These are phyloP conservation scores for Cyphomyrmex costatus DNA, from an alignment of 1,140 invertebrate species.

Conservation along the genomic window DNA sequence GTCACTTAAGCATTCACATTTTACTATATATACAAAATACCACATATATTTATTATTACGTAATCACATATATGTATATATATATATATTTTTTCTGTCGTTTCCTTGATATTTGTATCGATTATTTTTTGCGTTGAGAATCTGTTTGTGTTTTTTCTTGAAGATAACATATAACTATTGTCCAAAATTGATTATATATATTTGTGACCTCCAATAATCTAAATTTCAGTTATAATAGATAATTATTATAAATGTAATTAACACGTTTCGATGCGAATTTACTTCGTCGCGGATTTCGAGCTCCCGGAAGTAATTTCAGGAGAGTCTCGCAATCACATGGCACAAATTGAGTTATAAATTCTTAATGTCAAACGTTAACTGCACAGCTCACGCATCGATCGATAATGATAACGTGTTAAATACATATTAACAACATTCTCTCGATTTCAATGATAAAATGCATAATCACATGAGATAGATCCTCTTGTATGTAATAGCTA, in stretches of 20 bases:
- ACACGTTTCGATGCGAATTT: slow-evolving; percentile 47
- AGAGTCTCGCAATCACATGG: slow-evolving; percentile 51
- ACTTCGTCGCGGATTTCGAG: neutral
- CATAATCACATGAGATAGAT: slow-evolving; percentile 34
- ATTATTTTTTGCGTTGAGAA: slow-evolving; percentile 19
- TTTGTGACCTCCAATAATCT: slow-evolving; percentile 45
- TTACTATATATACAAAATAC: slow-evolving; percentile 61
- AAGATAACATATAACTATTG: slow-evolving; percentile 38
- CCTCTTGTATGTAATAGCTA: slow-evolving; percentile 20
- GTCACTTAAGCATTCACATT: slow-evolving; percentile 20
- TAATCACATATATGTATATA: slow-evolving; percentile 31
- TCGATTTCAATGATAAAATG: slow-evolving; percentile 60
- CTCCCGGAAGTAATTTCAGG: neutral
- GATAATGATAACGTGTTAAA: slow-evolving; percentile 66
- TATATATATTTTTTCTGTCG: neutral
- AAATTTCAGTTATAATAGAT: slow-evolving; percentile 67
- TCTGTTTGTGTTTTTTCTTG: neutral
- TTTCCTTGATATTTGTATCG: slow-evolving; percentile 23
- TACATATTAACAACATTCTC: slow-evolving; percentile 54
- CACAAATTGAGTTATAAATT: slow-evolving; percentile 61
- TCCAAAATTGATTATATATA: slow-evolving; percentile 59
- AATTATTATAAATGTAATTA: slow-evolving; percentile 52
- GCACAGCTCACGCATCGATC: slow-evolving; percentile 39
- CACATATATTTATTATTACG: slow-evolving; percentile 55
- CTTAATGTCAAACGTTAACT: slow-evolving; percentile 57